Evolutionary conservation across 53 echinoderm and acorn worm genomes (phyloP).

Genomic region (Apostichopus leukothele): DNA sequence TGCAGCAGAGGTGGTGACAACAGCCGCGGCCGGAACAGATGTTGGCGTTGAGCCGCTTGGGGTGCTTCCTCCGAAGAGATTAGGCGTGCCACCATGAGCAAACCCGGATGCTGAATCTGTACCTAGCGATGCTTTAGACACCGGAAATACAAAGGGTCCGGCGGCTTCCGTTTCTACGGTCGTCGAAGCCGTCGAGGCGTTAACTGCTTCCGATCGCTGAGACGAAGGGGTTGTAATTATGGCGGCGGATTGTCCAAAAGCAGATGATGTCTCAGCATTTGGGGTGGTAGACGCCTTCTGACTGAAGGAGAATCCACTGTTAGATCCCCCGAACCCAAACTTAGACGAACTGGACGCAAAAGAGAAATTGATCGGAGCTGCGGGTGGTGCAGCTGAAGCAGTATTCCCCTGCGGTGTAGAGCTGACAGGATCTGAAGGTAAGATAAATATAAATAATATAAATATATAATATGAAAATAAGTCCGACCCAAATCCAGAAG

Average conservation of each 20-base stretch:
- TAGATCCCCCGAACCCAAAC: neutral
- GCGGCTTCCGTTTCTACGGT: constrained; percentile 29
- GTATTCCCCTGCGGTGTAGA: neutral
- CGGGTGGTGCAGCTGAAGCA: neutral
- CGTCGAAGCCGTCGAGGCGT: neutral
- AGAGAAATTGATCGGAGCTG: neutral
- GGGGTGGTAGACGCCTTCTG: neutral
- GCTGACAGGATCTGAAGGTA: neutral
- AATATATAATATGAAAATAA: neutral
- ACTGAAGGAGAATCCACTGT: neutral
- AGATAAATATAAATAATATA: neutral
- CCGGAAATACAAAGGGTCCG: constrained; percentile 23
- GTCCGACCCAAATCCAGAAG: too few species aligned
- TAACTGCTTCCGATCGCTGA: too few species aligned
- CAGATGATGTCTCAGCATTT: neutral
- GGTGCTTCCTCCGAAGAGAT: neutral
- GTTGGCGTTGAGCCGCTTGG: neutral
- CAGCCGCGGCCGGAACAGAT: neutral
- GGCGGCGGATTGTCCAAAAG: neutral
- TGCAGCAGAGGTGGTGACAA: neutral
- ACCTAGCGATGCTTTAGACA: constrained; percentile 21
- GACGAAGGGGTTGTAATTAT: neutral
- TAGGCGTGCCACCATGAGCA: neutral
- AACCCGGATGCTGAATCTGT: neutral
- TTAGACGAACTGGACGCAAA: neutral